phyloP scores from a whole-genome alignment of 1,140 invertebrate species.

The Ceratina japonica region DNA sequence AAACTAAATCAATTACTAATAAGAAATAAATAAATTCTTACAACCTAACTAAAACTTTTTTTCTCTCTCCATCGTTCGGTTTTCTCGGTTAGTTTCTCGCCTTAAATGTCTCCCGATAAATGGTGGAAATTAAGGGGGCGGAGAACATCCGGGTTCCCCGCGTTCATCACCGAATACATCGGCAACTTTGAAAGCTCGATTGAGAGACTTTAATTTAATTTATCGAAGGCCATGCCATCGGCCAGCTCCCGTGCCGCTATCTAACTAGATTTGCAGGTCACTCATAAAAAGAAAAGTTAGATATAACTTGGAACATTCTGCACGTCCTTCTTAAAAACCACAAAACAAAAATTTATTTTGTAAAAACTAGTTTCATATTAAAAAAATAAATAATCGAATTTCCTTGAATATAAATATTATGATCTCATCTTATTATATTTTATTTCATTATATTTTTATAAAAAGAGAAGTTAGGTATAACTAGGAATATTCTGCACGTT shows the following conservation, averaged over 20 bases:
- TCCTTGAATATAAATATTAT: too few relatives aligned
- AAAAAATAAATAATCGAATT: too few relatives aligned
- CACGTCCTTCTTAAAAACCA: too few relatives aligned
- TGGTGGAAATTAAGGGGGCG: constrained; percentile 25
- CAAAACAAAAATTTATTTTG: too few relatives aligned
- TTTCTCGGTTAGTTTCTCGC: not conserved
- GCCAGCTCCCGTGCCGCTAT: not conserved
- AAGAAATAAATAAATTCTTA: not conserved
- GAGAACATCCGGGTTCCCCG: not conserved
- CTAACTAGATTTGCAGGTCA: constrained; percentile 2
- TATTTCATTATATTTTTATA: too few relatives aligned
- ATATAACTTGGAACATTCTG: too few relatives aligned
- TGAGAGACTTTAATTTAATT: constrained; percentile 63
- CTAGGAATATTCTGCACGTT: too few relatives aligned
- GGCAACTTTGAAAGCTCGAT: constrained; percentile 50
- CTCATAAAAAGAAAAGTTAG: too few relatives aligned
- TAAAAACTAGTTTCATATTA: too few relatives aligned
- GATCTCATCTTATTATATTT: too few relatives aligned
- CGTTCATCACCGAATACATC: constrained; percentile 17
- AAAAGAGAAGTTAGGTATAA: too few relatives aligned
- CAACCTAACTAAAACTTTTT: not conserved
- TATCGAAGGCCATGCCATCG: constrained; percentile 41
- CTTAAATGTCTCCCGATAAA: not conserved
- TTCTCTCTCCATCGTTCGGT: not conserved
- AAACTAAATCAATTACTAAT: not conserved